Evolutionary conservation across 2,888 invertebrate species (phyloP).

Genomic region (Acanthosoma haemorrhoidale): DNA sequence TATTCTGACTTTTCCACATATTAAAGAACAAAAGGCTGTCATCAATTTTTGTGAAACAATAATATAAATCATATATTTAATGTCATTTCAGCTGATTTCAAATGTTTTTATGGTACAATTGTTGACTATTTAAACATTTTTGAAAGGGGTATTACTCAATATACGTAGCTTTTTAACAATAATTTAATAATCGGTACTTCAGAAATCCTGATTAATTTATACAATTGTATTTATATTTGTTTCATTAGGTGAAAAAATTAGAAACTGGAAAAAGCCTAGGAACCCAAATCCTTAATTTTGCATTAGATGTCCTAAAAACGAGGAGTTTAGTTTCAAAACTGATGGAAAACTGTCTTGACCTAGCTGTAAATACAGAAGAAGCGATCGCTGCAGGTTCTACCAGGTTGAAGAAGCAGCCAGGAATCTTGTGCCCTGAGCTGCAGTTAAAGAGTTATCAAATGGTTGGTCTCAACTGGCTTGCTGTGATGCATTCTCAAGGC

Average conservation of each 20-base stretch:
- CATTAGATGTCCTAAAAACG: conserved; percentile 65
- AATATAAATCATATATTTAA: too few relatives aligned
- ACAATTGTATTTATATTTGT: conserved; percentile 7
- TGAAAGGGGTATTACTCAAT: too few relatives aligned
- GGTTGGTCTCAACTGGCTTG: conserved; percentile 88
- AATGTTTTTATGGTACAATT: too few relatives aligned
- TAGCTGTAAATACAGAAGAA: conserved; percentile 72
- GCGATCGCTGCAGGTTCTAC: conserved; percentile 69
- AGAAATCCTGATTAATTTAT: neutral
- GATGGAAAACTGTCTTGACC: conserved; percentile 77
- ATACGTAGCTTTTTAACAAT: too few relatives aligned
- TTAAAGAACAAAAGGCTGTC: too few relatives aligned
- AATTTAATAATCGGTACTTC: neutral
- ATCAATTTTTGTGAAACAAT: too few relatives aligned
- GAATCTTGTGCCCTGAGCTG: conserved; percentile 59
- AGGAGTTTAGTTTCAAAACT: conserved; percentile 70
- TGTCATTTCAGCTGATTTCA: too few relatives aligned
- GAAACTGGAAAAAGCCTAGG: conserved; percentile 63
- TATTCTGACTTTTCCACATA: too few relatives aligned
- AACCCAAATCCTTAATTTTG: conserved; percentile 73
- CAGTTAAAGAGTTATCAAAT: conserved; percentile 80
- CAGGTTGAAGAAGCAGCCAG: conserved; percentile 70
- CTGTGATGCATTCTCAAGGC: conserved; percentile 78
- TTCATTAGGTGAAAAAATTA: conserved; percentile 59
- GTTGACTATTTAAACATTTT: too few relatives aligned